Evolutionary conservation across 2,113 vertebrate species (phyloP).

Genomic region (Strigops habroptila): DNA sequence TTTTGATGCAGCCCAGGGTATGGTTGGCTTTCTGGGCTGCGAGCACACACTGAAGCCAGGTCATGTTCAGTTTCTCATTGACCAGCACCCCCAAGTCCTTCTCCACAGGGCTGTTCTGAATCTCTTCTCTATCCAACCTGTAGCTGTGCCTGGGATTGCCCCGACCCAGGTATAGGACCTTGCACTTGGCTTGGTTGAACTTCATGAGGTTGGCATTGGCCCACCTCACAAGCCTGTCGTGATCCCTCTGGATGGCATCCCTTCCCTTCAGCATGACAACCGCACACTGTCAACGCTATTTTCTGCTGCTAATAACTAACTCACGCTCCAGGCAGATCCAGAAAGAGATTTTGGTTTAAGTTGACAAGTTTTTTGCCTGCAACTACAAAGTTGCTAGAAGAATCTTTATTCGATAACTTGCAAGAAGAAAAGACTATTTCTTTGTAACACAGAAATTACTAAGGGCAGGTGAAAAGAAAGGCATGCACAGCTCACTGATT

Average conservation of each 20-base stretch:
- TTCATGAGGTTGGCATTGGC: not conserved
- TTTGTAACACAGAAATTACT: not conserved
- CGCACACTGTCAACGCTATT: not conserved
- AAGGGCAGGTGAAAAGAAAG: not conserved
- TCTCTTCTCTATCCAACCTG: not conserved
- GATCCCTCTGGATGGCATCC: not conserved
- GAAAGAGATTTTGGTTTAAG: not conserved
- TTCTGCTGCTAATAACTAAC: not conserved
- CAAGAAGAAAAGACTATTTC: not conserved
- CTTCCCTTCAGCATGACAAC: accelerated
- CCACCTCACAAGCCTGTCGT: not conserved
- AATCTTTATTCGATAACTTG: not conserved
- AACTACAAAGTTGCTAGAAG: not conserved
- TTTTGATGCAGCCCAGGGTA: not conserved
- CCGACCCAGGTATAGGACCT: not conserved
- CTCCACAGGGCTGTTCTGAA: not conserved
- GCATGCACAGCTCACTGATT: not conserved
- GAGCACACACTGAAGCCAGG: not conserved
- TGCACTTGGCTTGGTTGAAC: not conserved
- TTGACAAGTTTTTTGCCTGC: not conserved
- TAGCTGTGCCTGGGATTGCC: not conserved
- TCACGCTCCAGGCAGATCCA: not conserved
- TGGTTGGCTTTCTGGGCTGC: not conserved
- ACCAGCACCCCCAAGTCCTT: not conserved
- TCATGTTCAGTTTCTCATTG: not conserved